Conservation (phyloP, 64 coral and sea anemone genomes). For the Montipora efflorescens region DNA sequence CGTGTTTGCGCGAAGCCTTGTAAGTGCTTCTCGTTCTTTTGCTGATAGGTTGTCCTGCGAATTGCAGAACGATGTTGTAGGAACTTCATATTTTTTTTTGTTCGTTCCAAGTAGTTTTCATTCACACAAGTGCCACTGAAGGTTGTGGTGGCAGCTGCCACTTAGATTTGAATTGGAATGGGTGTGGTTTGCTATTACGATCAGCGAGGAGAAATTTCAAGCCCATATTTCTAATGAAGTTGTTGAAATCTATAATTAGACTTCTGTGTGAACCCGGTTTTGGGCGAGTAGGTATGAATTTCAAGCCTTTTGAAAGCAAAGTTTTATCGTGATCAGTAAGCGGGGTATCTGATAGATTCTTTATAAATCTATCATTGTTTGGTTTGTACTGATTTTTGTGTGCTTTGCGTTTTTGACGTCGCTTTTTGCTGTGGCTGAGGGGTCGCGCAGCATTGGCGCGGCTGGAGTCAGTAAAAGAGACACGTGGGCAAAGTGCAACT, state of each 20-base stretch:
- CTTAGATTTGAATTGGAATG: background rate
- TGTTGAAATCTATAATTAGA: too few relatives aligned
- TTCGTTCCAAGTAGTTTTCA: slow-evolving; percentile 34
- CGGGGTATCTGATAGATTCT: too few relatives aligned
- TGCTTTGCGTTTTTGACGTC: background rate
- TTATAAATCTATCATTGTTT: slow-evolving; percentile 20
- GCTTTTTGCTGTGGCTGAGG: background rate
- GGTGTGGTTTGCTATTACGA: too few relatives aligned
- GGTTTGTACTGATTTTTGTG: background rate
- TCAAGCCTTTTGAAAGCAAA: background rate
- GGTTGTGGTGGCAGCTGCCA: background rate
- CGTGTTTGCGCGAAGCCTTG: too few relatives aligned
- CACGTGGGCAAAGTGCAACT: slow-evolving; percentile 12
- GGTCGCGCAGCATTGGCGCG: background rate
- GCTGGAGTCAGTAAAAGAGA: slow-evolving; percentile 19
- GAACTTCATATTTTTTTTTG: slow-evolving; percentile 65
- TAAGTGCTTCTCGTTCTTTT: too few relatives aligned
- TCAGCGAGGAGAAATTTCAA: too few relatives aligned
- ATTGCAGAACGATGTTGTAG: slow-evolving; percentile 22
- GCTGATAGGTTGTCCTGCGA: slow-evolving; percentile 47
- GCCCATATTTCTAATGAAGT: too few relatives aligned
- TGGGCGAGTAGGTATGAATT: background rate
- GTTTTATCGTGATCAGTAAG: too few relatives aligned
- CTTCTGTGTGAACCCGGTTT: slow-evolving; percentile 22
- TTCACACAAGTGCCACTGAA: background rate